phyloP scores from a whole-genome alignment of 2,888 invertebrate genomes.

The Incurvaria masculella region DNA sequence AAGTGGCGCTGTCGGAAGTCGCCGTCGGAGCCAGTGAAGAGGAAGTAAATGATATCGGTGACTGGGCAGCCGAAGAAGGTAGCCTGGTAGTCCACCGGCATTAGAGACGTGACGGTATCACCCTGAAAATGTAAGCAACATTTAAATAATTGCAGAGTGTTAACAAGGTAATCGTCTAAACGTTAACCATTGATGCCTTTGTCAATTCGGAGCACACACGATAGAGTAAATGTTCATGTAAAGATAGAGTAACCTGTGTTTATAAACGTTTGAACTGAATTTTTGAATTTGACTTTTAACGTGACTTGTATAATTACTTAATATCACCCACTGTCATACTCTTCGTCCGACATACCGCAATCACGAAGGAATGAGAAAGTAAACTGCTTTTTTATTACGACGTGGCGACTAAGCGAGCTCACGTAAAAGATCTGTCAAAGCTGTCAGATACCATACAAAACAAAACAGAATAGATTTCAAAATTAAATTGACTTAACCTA shows the following conservation, averaged over 20 bases:
- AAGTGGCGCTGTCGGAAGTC: slow-evolving; percentile 26
- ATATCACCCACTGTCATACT: no score
- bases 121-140: slow-evolving; percentile 23
- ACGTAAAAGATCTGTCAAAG: no score
- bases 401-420: no score
- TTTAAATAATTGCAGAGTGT: background rate
- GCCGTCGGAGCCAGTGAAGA: slow-evolving; percentile 31
- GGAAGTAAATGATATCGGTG: slow-evolving; percentile 33
- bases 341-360: no score
- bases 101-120: slow-evolving; percentile 20
- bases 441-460: no score
- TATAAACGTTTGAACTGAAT: no score
- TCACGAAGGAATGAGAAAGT: background rate
- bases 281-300: no score
- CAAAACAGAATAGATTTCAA: no score
- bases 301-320: no score
- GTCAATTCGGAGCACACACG: background rate
- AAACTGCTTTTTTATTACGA: background rate
- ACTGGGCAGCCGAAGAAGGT: slow-evolving; percentile 26
- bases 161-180: background rate
- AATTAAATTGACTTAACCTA: no score
- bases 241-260: background rate
- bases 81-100: slow-evolving; percentile 34
- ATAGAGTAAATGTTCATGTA: background rate
- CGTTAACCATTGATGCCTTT: background rate